These are phyloP conservation scores for Emydoidea blandingii DNA, from an alignment of 2,797 vertebrate species.

Conservation along the genomic window DNA sequence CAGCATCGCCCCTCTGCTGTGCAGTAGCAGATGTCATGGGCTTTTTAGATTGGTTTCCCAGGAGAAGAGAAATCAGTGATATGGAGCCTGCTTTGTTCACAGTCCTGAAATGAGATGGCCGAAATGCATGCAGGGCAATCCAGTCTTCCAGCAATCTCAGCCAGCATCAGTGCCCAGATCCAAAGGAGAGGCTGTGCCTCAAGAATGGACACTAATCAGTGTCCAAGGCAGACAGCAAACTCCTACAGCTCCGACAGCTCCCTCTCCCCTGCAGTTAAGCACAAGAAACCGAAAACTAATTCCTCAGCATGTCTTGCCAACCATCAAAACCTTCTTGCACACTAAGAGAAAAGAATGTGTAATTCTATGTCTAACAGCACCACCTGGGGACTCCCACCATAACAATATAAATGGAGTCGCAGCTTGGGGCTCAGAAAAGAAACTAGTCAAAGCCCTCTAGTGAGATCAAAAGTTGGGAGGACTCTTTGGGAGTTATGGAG, in stretches of 20 bases:
- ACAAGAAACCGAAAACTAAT: neutral
- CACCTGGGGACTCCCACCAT: neutral
- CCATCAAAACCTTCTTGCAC: neutral
- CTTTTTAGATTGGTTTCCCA: neutral
- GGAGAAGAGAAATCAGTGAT: neutral
- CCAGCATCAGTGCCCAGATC: neutral
- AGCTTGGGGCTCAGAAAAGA: neutral
- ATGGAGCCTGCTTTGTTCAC: neutral
- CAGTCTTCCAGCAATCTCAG: neutral
- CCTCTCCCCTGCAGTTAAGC: neutral
- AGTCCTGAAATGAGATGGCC: too few relatives aligned
- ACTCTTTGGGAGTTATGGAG: neutral
- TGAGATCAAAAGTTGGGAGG: neutral
- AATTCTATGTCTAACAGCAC: neutral
- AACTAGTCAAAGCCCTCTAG: neutral
- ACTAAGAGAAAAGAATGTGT: neutral
- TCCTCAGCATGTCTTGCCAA: neutral
- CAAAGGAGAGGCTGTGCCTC: neutral
- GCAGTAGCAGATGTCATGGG: neutral
- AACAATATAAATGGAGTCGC: neutral
- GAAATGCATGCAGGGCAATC: neutral
- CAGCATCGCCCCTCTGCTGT: neutral
- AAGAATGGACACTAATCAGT: neutral
- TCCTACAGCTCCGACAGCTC: neutral
- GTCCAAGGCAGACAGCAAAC: neutral